Evolutionary conservation across 2,797 vertebrate species (phyloP), one percentile per base, ranked within the genome.

Genomic region (Crenuchus spilurus): DNA sequence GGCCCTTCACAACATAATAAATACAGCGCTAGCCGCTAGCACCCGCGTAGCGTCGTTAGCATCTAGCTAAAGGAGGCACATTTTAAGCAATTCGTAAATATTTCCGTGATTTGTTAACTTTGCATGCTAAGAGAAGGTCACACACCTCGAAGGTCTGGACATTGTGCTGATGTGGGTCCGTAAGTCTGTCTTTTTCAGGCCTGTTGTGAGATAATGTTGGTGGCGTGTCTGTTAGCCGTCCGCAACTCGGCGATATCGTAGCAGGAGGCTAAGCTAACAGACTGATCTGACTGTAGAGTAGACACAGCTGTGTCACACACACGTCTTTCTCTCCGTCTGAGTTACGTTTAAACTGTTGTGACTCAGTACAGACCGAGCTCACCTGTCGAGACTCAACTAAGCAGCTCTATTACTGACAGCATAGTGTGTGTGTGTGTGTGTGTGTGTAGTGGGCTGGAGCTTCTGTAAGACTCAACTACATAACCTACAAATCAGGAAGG

Each of bases 131-230:
- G 33, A 22, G 11, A 65, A 49, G n/a, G 33, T 35, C 30, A 57
- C 75, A 11, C 39, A 82, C 81, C 81, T 80, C 16, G 81, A 82
- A 66, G 81, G 81, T 57, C 81, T 76, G 11, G 81, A 72, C 81
- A 82, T 82, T 58, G 13, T 71, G 70, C 54, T 31, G 64, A 30
- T 31, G 30, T 0, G 44, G 18, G 11, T 42, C 57, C 16, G 33
- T 48, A 13, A 42, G 3, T 8, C 33, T 35, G 33, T 8, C 8
- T 8, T 35, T 8, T 8, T 3, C 33, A 35, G 33, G 3, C 8
- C 33, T 3, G 33, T 8, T 8, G 8, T 3, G 33, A 8, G 33
- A 3, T 8, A 8, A 3, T 35, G 33, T 35, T 3, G 8, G 44
- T 4, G 9, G 71, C 33, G 51, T n/a, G 54, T n/a, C n/a, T 30